Evolutionary conservation across 2,888 invertebrate species (phyloP).

Genomic region (Acrobasis consociella): DNA sequence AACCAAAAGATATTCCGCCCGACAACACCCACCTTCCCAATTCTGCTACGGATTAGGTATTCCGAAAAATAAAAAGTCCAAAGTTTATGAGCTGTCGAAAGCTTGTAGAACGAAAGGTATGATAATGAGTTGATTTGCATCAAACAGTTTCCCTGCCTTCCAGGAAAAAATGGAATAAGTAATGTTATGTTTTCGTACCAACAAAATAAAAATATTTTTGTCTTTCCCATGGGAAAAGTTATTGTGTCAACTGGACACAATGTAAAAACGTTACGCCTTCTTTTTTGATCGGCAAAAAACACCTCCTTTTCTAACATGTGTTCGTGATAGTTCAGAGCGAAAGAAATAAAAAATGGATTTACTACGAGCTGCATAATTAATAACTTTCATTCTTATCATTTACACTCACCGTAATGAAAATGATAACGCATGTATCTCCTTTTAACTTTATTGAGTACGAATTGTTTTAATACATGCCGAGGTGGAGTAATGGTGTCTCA

Average conservation of each 20-base stretch:
- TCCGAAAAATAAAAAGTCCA: constrained; percentile 25
- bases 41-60: constrained; percentile 20
- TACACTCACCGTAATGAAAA: constrained; percentile 13
- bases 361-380: background rate
- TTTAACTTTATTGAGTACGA: constrained; percentile 20
- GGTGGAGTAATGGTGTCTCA: constrained; percentile 9
- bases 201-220: too few relatives aligned
- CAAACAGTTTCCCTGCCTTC: constrained; percentile 43
- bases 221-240: too few relatives aligned
- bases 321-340: constrained; percentile 18
- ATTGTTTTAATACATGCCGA: background rate
- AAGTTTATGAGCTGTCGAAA: constrained; percentile 38
- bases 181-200: background rate
- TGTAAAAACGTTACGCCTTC: background rate
- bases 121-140: constrained; percentile 69
- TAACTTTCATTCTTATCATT: constrained; percentile 7
- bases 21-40: constrained; percentile 1
- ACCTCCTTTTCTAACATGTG: background rate
- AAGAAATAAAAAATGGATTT: constrained; percentile 9
- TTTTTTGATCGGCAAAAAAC: background rate
- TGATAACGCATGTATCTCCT: constrained; percentile 11
- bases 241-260: too few relatives aligned
- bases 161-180: constrained; percentile 25
- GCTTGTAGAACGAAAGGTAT: constrained; percentile 56
- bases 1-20: constrained; percentile 11